Evolutionary conservation across 2,113 vertebrate species (phyloP).

Genomic region (Crotalus tigris): DNA sequence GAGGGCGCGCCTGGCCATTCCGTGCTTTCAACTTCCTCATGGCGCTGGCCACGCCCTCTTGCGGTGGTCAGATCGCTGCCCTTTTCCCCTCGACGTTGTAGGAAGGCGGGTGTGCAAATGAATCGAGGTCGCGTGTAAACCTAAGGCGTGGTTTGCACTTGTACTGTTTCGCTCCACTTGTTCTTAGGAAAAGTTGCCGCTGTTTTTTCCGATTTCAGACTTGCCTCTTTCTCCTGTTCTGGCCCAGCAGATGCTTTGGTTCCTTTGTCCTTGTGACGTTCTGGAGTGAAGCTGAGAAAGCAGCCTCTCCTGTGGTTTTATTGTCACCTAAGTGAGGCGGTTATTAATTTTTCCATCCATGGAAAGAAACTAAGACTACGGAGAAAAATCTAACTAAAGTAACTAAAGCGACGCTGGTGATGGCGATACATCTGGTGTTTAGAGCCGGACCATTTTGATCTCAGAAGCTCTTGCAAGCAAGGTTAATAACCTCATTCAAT

Average conservation of each 20-base stretch:
- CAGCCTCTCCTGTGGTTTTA: neutral
- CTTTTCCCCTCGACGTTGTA: fast-evolving
- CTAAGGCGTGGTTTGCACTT: neutral
- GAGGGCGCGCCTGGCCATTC: neutral
- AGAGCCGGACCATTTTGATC: neutral
- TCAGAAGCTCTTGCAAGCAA: neutral
- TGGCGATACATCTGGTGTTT: neutral
- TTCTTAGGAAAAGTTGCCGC: neutral
- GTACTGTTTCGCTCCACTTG: neutral
- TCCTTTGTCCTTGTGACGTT: neutral
- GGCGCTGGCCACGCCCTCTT: fast-evolving
- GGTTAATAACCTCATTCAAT: neutral
- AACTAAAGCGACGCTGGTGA: neutral
- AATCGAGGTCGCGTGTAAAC: neutral
- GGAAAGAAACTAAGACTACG: too few relatives aligned
- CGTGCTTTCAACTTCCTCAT: neutral
- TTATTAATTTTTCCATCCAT: neutral
- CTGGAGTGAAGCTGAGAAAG: neutral
- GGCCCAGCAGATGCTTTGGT: neutral
- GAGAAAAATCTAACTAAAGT: neutral
- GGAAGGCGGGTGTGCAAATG: fast-evolving
- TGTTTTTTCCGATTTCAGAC: neutral
- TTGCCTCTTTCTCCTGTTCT: neutral
- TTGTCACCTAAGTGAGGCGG: neutral
- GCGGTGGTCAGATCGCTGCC: fast-evolving